These are phyloP conservation scores for Dynastes tityus DNA, from an alignment of 2,888 invertebrate genomes.

Conservation along the genomic window DNA sequence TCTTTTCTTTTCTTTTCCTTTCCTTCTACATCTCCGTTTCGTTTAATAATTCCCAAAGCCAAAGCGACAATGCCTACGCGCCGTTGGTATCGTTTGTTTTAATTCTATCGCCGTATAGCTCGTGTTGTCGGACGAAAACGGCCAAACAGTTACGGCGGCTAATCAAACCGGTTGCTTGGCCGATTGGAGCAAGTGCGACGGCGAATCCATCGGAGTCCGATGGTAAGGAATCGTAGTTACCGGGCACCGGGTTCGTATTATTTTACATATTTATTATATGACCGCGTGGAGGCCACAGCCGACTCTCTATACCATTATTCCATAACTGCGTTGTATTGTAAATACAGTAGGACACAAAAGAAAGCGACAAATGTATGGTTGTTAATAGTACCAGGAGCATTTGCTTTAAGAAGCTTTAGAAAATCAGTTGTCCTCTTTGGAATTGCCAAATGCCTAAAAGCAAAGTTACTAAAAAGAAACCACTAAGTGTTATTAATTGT, in stretches of 20 bases:
- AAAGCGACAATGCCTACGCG: slow-evolving; percentile 32
- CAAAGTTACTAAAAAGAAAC: too few relatives aligned
- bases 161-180: slow-evolving; percentile 16
- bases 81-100: slow-evolving; percentile 30
- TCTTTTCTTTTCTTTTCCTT: neutral
- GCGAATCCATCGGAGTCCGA: neutral
- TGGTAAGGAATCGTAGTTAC: slow-evolving; percentile 38
- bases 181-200: slow-evolving; percentile 21
- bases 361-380: too few relatives aligned
- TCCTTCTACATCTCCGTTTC: slow-evolving; percentile 8
- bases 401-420: too few relatives aligned
- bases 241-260: slow-evolving; percentile 58
- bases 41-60: slow-evolving; percentile 37
- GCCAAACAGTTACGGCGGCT: neutral
- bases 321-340: neutral
- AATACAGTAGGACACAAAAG: neutral
- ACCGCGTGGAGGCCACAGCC: slow-evolving; percentile 51
- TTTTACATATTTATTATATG: slow-evolving; percentile 65
- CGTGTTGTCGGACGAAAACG: neutral
- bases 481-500: too few relatives aligned
- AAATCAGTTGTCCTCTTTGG: too few relatives aligned
- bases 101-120: slow-evolving; percentile 25
- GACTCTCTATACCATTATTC: slow-evolving; percentile 20
- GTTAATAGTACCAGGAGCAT: too few relatives aligned
- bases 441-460: too few relatives aligned